These are phyloP conservation scores for Drosophila ezoana DNA, from an alignment of 2,888 invertebrate species.

Conservation along the genomic window DNA sequence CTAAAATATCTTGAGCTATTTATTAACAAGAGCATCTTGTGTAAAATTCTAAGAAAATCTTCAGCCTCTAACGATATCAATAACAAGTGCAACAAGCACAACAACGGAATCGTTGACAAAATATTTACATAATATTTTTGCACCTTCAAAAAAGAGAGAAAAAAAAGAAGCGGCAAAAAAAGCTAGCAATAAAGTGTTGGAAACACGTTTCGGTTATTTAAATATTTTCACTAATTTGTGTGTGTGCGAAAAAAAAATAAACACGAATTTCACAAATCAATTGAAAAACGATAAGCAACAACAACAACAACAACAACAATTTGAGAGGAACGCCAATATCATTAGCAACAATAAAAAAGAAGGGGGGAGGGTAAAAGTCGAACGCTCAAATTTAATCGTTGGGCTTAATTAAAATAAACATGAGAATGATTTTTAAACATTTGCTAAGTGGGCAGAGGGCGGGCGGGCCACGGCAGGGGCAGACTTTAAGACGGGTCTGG, in stretches of 20 bases:
- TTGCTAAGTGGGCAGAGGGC: conserved; percentile 45
- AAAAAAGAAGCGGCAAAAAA: conserved; percentile 4
- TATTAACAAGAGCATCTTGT: too few species aligned
- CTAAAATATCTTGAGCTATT: not conserved
- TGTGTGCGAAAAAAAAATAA: conserved; percentile 38
- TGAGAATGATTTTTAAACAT: conserved; percentile 65
- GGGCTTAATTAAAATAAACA: conserved; percentile 73
- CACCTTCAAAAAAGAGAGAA: conserved; percentile 37
- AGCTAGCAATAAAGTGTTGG: conserved; percentile 31
- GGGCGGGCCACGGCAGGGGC: not conserved
- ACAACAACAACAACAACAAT: conserved; percentile 24
- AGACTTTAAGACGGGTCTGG: conserved; percentile 31
- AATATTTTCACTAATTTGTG: conserved; percentile 69
- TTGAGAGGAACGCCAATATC: conserved; percentile 33
- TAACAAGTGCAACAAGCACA: conserved; percentile 21
- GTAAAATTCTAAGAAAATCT: conserved; percentile 3
- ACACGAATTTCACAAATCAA: conserved; percentile 51
- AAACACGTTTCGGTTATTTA: conserved; percentile 73
- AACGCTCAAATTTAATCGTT: conserved; percentile 56
- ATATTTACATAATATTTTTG: conserved; percentile 61
- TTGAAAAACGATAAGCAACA: conserved; percentile 45
- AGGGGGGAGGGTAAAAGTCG: conserved; percentile 7
- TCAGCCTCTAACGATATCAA: conserved; percentile 24
- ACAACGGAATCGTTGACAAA: conserved; percentile 41
- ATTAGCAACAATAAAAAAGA: conserved; percentile 36